Evolutionary conservation across 2,797 vertebrate genomes (phyloP), one percentile per base, ranked within the genome.

Genomic region (Esox masquinongy): DNA sequence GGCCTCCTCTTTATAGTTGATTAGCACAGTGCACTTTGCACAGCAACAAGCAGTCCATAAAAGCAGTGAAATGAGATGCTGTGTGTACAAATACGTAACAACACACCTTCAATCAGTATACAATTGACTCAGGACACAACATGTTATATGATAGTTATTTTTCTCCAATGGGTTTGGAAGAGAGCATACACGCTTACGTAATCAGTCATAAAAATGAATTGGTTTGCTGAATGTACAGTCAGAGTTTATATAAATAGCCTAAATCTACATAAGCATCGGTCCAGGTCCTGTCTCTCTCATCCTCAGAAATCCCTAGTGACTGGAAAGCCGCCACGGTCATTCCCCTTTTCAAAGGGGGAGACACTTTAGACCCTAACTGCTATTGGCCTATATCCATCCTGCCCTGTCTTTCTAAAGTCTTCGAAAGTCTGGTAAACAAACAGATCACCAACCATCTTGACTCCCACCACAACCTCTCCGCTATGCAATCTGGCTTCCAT

Each of bases 141-240:
- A 16, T 4, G 2, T 36, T 72, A 36, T 68, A 22, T 36, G 50
- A 7, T 16, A 22, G 47, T 72, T 31, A 5, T 59, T 36, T 34
- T 72, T 34, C 29, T 19, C 24, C 50, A 29, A 56, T 24, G 36
- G 5, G 17, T 34, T 34, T 36, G n/a, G 11, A 15, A 9, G 31
- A 43, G 71, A 36, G 29, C 56, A 6, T 73, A 12, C 36, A 61
- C 34, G 22, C 56, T 73, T 73, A 53, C n/a, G n/a, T 56, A 67
- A 59, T 31, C 29, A 68, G 73, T 74, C 31, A 34, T 75, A 68
- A 51, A 68, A 56, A 56, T 24, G 19, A 17, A 43, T 68, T 39
- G 34, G 31, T 50, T 43, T 43, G 56, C 53, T 61, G 51, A 73
- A 73, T 61, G 71, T 73, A 26, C 56, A 63, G 56, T 43, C 14